A percentile compares a stretch with the other conserved stretches of the same genome.
These are phyloP conservation scores for Diarsia rubi DNA, from an alignment of 2,888 invertebrate species.

Conservation along the genomic window DNA sequence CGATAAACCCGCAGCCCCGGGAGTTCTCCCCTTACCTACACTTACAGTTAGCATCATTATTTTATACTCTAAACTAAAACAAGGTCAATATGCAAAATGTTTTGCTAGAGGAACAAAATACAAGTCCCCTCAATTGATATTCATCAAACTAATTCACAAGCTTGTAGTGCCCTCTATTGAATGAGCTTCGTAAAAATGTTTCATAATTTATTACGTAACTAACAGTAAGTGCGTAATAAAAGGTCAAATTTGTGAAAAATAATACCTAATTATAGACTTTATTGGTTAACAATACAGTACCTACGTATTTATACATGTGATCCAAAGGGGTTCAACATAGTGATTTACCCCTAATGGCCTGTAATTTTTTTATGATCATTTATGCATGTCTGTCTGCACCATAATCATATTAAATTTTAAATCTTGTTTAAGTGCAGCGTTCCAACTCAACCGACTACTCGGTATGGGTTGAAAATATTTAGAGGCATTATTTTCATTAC, in stretches of 20 bases:
- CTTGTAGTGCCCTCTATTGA: background rate
- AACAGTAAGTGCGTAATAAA: too few relatives aligned
- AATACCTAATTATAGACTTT: background rate
- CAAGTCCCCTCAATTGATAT: slow-evolving; percentile 5
- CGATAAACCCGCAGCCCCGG: too few relatives aligned
- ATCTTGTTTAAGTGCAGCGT: background rate
- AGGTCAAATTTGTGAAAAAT: background rate
- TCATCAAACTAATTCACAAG: slow-evolving; percentile 9
- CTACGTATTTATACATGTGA: background rate
- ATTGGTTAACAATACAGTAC: background rate
- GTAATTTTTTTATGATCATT: too few relatives aligned
- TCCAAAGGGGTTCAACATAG: background rate
- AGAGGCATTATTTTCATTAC: background rate
- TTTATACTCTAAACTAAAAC: background rate
- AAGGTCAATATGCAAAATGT: background rate
- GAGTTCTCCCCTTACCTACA: background rate
- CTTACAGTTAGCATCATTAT: background rate
- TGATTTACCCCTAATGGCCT: background rate
- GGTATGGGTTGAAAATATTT: background rate
- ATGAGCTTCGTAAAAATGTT: background rate
- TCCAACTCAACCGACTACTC: background rate
- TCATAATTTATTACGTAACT: background rate
- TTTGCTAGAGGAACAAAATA: background rate
- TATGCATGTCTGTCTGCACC: background rate
- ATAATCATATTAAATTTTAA: background rate